These are phyloP conservation scores for Mormyrops attenuatus DNA, from an alignment of 2,797 vertebrate species.

Conservation along the genomic window DNA sequence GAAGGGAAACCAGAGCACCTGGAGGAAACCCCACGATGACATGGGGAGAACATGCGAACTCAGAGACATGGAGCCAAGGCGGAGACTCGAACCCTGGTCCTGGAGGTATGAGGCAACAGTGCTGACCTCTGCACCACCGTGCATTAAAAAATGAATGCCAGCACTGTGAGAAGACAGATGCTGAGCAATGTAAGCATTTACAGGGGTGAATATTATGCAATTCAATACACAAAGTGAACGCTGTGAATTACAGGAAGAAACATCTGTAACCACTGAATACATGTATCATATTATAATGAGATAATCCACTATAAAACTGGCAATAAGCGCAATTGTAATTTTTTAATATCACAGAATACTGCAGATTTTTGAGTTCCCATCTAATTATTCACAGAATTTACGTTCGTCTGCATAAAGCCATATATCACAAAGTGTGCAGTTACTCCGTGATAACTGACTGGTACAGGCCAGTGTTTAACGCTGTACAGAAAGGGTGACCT, in stretches of 20 bases:
- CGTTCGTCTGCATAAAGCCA: not conserved
- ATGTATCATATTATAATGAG: not conserved
- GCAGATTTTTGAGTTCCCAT: not conserved
- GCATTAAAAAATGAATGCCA: not conserved
- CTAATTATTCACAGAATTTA: not conserved
- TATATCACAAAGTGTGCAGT: not conserved
- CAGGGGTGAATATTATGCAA: not conserved
- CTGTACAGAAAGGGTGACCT: not conserved
- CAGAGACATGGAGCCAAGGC: too few relatives aligned
- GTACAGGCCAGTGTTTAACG: not conserved
- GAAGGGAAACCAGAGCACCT: too few relatives aligned
- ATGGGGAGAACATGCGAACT: too few relatives aligned
- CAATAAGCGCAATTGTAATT: not conserved
- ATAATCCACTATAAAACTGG: not conserved
- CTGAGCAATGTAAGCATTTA: not conserved
- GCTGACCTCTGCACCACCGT: too few relatives aligned
- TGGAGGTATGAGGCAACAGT: too few relatives aligned
- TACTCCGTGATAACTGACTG: not conserved
- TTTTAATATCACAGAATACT: not conserved
- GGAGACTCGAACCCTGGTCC: too few relatives aligned
- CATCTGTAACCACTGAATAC: not conserved
- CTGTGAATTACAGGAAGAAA: not conserved
- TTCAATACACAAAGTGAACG: not conserved
- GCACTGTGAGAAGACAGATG: not conserved
- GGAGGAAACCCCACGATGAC: too few relatives aligned